Conservation (phyloP, 2,888 invertebrate species). For the Chymomyza amoena region DNA sequence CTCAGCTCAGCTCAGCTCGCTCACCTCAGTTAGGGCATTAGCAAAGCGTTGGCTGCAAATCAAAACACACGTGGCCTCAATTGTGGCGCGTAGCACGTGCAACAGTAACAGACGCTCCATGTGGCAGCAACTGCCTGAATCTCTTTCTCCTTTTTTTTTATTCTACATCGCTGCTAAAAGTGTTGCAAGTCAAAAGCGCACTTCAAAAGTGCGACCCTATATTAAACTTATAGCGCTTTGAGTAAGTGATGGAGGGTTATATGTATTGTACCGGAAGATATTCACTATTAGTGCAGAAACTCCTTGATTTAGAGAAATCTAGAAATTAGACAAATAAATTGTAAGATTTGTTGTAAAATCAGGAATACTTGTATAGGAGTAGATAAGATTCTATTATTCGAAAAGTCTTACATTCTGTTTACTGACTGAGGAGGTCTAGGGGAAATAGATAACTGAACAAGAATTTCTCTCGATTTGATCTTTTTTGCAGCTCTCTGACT, state of each 20-base stretch:
- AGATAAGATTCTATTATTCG: too few species aligned
- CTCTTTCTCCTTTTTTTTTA: conserved; percentile 17
- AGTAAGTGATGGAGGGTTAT: background rate
- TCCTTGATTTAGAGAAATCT: too few species aligned
- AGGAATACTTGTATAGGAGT: too few species aligned
- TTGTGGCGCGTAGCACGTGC: conserved; percentile 75
- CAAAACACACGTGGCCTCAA: conserved; percentile 80
- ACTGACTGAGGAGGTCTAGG: too few species aligned
- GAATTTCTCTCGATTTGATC: too few species aligned
- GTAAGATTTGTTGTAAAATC: too few species aligned
- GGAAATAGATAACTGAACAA: too few species aligned
- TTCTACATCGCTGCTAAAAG: conserved; percentile 18
- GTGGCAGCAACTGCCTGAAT: background rate
- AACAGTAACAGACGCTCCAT: conserved; percentile 41
- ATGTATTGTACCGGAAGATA: background rate
- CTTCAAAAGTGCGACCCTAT: conserved; percentile 48
- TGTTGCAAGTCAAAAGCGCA: conserved; percentile 67
- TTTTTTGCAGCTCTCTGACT: too few species aligned
- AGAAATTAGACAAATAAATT: too few species aligned
- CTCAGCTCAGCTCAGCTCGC: background rate
- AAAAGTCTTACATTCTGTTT: too few species aligned
- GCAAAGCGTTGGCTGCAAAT: conserved; percentile 75
- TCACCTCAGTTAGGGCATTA: conserved; percentile 28
- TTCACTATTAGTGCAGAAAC: too few species aligned
- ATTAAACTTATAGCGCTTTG: background rate